Evolutionary conservation across 2,113 vertebrate genomes (phyloP).

Genomic region (Archilochus colubris): DNA sequence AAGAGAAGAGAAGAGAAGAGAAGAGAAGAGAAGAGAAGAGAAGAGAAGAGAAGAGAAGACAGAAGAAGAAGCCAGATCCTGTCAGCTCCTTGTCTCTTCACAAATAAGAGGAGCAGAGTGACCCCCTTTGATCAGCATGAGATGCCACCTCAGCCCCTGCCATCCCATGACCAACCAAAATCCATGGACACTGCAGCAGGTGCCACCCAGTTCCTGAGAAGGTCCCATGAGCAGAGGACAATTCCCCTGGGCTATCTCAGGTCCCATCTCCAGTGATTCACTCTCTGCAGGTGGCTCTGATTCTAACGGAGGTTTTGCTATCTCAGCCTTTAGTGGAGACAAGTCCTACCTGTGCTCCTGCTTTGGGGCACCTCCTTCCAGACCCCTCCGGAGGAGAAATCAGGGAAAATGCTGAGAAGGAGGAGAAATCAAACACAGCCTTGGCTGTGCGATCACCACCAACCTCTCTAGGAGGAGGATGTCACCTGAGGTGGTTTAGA

Average conservation of each 20-base stretch:
- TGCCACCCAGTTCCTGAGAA: not conserved
- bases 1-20: no score
- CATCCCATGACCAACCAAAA: accelerated
- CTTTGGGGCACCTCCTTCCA: not conserved
- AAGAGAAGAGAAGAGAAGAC: accelerated
- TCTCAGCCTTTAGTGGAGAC: not conserved
- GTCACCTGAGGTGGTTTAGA: not conserved
- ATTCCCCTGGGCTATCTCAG: not conserved
- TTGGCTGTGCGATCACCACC: not conserved
- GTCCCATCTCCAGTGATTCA: conserved; percentile 26
- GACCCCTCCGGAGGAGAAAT: not conserved
- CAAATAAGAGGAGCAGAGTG: not conserved
- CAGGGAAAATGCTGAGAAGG: not conserved
- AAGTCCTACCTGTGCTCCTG: not conserved
- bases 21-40: accelerated
- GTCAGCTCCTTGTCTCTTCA: not conserved
- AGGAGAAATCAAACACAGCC: not conserved
- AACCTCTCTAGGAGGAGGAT: not conserved
- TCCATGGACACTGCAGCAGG: not conserved
- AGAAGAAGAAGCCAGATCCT: not conserved
- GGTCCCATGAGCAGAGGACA: accelerated
- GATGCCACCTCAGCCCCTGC: not conserved
- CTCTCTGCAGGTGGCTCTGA: conserved; percentile 23
- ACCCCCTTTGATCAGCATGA: accelerated
- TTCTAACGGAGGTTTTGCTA: conserved; percentile 5